Base-by-base conservation (phyloP, 2,888 invertebrate genomes). In the Frankliniella fusca region DNA sequence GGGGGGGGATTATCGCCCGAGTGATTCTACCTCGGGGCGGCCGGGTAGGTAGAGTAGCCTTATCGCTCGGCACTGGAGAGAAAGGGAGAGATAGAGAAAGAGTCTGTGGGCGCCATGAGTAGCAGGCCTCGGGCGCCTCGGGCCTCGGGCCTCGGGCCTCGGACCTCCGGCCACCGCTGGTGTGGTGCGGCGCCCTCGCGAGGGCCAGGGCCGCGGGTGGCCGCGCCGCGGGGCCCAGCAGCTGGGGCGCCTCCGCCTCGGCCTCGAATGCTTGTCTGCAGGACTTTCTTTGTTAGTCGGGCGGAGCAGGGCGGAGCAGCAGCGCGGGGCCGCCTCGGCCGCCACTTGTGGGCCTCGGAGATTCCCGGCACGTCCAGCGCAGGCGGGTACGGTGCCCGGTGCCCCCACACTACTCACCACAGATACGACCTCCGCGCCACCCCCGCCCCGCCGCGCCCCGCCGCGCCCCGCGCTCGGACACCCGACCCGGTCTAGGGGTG, bases 341-440 rank as follows among this genome's bases (percentile, higher is more conserved):
- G 27, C 27, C 70, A 76, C 70, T 76, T 76, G 10, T 27, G 70
- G 70, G 70, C 70, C 70, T 76, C 70, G 70, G 70, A 27, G 70
- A 76, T 76, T 76, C 70, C 27, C 27, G 70, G 70, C 70, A 76
- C 70, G 70, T 76, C 70, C 70, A 27, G 70, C 70, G 27, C 70
- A 76, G 70, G 70, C 70, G 27, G 23, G 61, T 18, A 23, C 70
- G 70, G 23, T 27, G 9, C 70, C 23, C 8, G 54, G 54, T 18
- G 54, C 54, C n/a, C n/a, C 61, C 61, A 61, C 61, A n/a, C 61
- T n/a, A 61, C 61, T 61, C 61, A 61, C 61, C n/a, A 61, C 61
- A 61, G 61, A 61, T 61, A 61, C 61, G 61, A 54, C 54, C 61
- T 18, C 61, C 61, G 20, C 61, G 20, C 61, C 10, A 12, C 54